phyloP scores from a whole-genome alignment of 2,797 vertebrate genomes.

The Champsocephalus gunnari region DNA sequence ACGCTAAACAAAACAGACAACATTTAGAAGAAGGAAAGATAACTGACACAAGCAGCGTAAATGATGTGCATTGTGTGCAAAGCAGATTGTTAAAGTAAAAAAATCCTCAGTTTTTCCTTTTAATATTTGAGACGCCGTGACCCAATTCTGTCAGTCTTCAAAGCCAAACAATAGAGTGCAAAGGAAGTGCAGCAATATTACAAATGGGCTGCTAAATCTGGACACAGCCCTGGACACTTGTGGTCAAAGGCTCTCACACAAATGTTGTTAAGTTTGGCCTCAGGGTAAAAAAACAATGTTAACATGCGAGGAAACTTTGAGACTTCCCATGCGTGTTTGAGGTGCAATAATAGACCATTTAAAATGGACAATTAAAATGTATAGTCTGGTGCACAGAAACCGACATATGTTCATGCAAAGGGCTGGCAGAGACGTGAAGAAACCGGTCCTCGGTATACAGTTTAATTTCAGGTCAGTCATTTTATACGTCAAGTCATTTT shows the following conservation, averaged over 20 bases:
- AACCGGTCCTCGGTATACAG: slow-evolving; percentile 3
- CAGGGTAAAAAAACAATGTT: slow-evolving; percentile 67
- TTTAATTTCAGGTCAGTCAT: slow-evolving; percentile 44
- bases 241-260: slow-evolving; percentile 64
- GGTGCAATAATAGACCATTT: slow-evolving; percentile 51
- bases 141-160: slow-evolving; percentile 44
- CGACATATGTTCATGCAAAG: slow-evolving; percentile 14
- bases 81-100: background rate
- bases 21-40: background rate
- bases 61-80: background rate
- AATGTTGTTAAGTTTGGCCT: slow-evolving; percentile 52
- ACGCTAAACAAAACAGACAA: background rate
- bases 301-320: slow-evolving; percentile 57
- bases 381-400: slow-evolving; percentile 43
- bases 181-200: slow-evolving; percentile 39
- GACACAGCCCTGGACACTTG: slow-evolving; percentile 58
- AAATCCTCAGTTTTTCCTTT: background rate
- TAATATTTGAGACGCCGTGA: slow-evolving; percentile 16
- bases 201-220: slow-evolving; percentile 45
- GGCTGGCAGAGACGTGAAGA: slow-evolving; percentile 12
- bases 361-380: slow-evolving; percentile 57
- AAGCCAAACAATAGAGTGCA: slow-evolving; percentile 35
- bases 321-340: slow-evolving; percentile 31
- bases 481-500: slow-evolving; percentile 37
- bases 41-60: background rate